These are phyloP conservation scores for Drosophila melanica DNA, from an alignment of 1,140 invertebrate species.

Conservation along the genomic window DNA sequence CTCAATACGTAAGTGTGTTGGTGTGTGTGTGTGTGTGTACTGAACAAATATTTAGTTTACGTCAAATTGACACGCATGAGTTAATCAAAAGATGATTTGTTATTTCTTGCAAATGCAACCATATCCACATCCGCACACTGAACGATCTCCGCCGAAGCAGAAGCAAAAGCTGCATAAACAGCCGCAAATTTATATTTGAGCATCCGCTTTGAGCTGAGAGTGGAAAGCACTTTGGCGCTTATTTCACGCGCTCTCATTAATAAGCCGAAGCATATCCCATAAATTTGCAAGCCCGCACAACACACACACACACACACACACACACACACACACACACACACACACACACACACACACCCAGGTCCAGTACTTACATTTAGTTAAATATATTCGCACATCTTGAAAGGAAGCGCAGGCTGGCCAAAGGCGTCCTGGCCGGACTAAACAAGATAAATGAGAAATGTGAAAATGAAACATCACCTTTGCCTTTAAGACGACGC, in stretches of 20 bases:
- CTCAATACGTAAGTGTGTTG: constrained; percentile 9
- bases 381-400: constrained; percentile 54
- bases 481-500: constrained; percentile 59
- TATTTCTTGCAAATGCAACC: constrained; percentile 79
- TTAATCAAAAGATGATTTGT: constrained; percentile 83
- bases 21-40: constrained; percentile 51
- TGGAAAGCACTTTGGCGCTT: constrained; percentile 20
- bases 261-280: constrained; percentile 48
- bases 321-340: not conserved
- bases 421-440: constrained; percentile 31
- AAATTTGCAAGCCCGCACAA: constrained; percentile 29
- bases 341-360: not conserved
- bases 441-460: constrained; percentile 84
- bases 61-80: constrained; percentile 81
- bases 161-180: constrained; percentile 19
- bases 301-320: not conserved
- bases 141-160: constrained; percentile 16
- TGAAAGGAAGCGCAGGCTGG: constrained; percentile 3
- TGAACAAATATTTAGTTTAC: constrained; percentile 79
- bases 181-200: constrained; percentile 42
- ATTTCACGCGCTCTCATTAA: constrained; percentile 50
- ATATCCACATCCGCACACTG: constrained; percentile 30
- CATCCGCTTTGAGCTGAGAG: not conserved
- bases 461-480: constrained; percentile 84
- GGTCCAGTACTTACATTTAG: constrained; percentile 50